A percentile compares a stretch with the other conserved stretches of the same genome.
Evolutionary conservation across 2,797 vertebrate genomes (phyloP).

Genomic region (Mus spretus): DNA sequence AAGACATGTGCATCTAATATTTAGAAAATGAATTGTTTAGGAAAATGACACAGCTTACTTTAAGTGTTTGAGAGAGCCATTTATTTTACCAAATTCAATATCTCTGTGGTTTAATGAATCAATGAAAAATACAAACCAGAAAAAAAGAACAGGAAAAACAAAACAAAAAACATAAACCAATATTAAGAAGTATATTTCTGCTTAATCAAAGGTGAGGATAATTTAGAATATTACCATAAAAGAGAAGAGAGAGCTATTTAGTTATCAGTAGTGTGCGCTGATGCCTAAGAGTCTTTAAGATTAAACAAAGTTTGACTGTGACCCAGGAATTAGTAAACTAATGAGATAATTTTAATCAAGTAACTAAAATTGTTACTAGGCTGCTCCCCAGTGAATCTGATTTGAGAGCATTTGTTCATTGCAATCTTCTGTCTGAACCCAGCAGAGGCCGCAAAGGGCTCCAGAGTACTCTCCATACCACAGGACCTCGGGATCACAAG

Average conservation of each 20-base stretch:
- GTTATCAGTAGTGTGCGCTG: not conserved
- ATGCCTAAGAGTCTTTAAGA: not conserved
- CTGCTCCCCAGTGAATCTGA: not conserved
- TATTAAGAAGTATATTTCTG: not conserved
- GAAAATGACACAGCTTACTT: not conserved
- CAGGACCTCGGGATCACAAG: no score
- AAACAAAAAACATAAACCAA: not conserved
- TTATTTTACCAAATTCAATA: not conserved
- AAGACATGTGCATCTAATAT: not conserved
- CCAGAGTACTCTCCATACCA: no score
- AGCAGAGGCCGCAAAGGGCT: no score
- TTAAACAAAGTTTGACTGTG: not conserved
- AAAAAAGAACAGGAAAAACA: not conserved
- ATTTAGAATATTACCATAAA: not conserved
- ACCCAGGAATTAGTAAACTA: not conserved
- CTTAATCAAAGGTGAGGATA: not conserved
- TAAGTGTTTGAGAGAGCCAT: not conserved
- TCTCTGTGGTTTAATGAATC: not conserved
- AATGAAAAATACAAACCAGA: not conserved
- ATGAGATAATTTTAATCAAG: not conserved
- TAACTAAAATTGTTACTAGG: not conserved
- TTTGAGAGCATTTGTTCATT: conserved; percentile 1
- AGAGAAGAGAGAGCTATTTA: not conserved
- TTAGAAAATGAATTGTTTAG: not conserved
- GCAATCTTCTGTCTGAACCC: not conserved